Conservation (phyloP, 2,888 invertebrate genomes). For the Teleiodes luculella region DNA sequence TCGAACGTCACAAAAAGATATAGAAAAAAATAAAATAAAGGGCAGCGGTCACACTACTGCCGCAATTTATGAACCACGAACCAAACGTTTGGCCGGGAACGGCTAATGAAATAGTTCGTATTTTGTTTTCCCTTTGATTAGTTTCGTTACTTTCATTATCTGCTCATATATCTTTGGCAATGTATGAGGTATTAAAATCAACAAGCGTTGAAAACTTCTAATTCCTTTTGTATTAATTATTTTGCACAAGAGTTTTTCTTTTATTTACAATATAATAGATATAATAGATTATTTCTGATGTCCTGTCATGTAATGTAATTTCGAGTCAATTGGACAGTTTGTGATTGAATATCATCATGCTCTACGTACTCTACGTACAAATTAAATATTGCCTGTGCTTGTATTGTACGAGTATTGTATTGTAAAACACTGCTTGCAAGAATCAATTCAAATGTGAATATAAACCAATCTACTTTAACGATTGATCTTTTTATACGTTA, state of each 20-base stretch:
- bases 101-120: slow-evolving; percentile 33
- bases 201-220: background rate
- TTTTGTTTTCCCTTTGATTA: slow-evolving; percentile 20
- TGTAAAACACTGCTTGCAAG: no score
- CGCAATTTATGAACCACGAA: slow-evolving; percentile 42
- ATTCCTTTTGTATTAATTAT: background rate
- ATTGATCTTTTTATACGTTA: no score
- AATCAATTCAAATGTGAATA: no score
- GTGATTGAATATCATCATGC: no score
- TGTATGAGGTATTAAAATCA: background rate
- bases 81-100: slow-evolving; percentile 32
- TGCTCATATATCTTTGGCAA: background rate
- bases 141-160: slow-evolving; percentile 17
- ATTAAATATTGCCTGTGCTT: background rate
- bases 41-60: slow-evolving; percentile 47
- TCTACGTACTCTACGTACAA: background rate
- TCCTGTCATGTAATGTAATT: no score
- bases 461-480: no score
- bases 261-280: no score
- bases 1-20: slow-evolving; percentile 45
- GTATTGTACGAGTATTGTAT: no score
- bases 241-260: no score
- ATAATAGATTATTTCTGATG: no score
- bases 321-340: no score
- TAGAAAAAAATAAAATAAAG: no score